Base-by-base conservation (phyloP, 37 sponge, comb jelly and placozoan genomes). In the Geodia barretti region DNA sequence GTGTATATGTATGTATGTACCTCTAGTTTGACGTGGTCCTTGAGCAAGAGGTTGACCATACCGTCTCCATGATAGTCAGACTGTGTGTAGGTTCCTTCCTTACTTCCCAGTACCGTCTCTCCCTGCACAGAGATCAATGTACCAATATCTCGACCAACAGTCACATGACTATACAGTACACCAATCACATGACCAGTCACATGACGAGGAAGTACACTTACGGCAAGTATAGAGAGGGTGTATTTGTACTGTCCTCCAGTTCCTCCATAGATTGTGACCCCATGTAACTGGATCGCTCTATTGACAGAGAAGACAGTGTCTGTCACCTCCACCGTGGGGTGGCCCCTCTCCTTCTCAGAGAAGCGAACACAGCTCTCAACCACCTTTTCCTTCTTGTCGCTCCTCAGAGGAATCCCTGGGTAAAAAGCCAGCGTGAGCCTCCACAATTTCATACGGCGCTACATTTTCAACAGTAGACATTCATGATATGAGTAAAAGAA, bases 281-380 rank as follows among this genome's bases (percentile, higher is more conserved):
- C 90, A 41, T 81, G 81, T 30, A 93, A 70, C 32, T 70, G n/a
- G 30, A 93, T 77, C 1, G 83, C 68, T 47, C 88, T 81, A 78
- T 89, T 89, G 21, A 93, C 90, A 29, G 86, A 86, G 62, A 93
- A 93, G 28, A 68, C 62, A 0, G 85, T 59, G 28, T 82, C 82
- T 17, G 77, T 85, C 64, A 81, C 82, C 30, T 43, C 42, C 23
- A 85, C 72, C 5, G 76, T 31, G 0, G 90, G 82, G 63, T 77
- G 39, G 64, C 86, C 86, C 1, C 39, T 24, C 26, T 83, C 84
- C 47, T 72, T 81, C 9, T 62, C 29, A 0, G 87, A 41, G 68
- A 92, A 92, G 0, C 92, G 68, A 21, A 75, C 54, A 0, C 77
- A 74, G 1, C 79, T 80, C 64, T 84, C 85, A 3, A 74, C 17